Conservation (phyloP, 2,797 vertebrate species). For the Leptatherina wallacei region DNA sequence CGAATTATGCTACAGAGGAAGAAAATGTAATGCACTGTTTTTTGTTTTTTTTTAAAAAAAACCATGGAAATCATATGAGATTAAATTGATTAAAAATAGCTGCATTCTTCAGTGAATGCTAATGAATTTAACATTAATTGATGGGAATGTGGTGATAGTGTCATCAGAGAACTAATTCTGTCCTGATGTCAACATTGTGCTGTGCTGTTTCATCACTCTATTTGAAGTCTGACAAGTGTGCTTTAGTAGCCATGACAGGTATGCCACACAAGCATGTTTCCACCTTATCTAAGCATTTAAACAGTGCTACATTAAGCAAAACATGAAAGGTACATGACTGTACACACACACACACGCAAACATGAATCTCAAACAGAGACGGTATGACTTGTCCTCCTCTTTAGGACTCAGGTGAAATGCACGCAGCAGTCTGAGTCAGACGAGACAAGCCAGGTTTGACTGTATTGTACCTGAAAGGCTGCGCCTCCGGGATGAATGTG, state of each 20-base stretch:
- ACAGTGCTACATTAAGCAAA: conserved; percentile 46
- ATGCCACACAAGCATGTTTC: conserved; percentile 62
- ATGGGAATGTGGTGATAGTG: conserved; percentile 20
- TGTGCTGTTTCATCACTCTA: conserved; percentile 58
- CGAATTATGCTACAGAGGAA: not conserved
- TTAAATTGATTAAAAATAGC: not conserved
- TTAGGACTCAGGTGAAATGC: conserved; percentile 27
- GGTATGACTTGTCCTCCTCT: conserved; percentile 10
- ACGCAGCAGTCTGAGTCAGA: conserved; percentile 37
- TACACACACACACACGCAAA: not conserved
- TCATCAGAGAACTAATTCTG: conserved; percentile 68
- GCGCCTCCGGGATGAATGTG: conserved; percentile 88
- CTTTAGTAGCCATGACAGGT: conserved; percentile 67
- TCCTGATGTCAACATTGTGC: conserved; percentile 55
- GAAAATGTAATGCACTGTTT: not conserved
- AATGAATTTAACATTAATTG: conserved; percentile 1
- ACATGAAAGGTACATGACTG: conserved; percentile 20
- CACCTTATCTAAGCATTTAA: conserved; percentile 67
- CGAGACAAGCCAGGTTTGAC: conserved; percentile 31
- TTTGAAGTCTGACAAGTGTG: conserved; percentile 35
- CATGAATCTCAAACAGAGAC: conserved; percentile 9
- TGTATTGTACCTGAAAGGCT: conserved; percentile 92
- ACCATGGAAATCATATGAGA: not conserved
- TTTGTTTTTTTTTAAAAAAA: too few relatives aligned
- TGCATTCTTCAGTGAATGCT: not conserved